Evolutionary conservation across 2,888 invertebrate species (phyloP).

Genomic region (Chloroclystis v-ata): DNA sequence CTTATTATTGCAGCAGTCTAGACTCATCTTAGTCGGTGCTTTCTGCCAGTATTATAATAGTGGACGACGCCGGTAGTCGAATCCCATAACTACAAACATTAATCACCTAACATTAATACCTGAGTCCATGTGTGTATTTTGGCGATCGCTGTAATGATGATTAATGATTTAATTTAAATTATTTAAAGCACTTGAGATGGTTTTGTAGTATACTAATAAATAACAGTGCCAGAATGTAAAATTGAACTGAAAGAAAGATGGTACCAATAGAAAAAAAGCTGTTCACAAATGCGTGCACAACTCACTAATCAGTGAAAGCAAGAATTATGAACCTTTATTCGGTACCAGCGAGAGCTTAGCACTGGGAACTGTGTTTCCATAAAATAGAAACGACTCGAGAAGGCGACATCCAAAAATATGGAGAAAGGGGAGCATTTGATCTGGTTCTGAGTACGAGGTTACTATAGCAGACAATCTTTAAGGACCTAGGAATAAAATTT

Average conservation of each 20-base stretch:
- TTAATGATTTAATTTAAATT: slow-evolving; percentile 43
- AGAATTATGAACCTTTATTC: too few species aligned
- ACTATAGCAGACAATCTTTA: too few species aligned
- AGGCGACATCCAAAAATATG: neutral
- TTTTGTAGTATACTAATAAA: neutral
- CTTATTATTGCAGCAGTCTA: slow-evolving; percentile 7
- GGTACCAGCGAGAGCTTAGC: too few species aligned
- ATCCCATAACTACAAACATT: slow-evolving; percentile 27
- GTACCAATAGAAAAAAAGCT: too few species aligned
- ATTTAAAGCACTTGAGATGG: slow-evolving; percentile 22
- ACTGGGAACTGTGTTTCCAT: too few species aligned
- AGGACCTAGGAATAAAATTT: too few species aligned
- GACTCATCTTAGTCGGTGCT: slow-evolving; percentile 13
- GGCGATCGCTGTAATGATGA: slow-evolving; percentile 42
- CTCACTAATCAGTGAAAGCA: too few species aligned
- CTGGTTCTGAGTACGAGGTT: too few species aligned
- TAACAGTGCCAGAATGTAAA: neutral
- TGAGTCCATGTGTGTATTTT: slow-evolving; percentile 27
- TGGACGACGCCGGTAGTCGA: slow-evolving; percentile 13
- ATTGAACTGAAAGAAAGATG: neutral
- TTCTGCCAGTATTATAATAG: slow-evolving; percentile 16
- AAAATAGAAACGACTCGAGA: too few species aligned
- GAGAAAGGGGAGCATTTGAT: too few species aligned
- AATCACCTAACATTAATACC: slow-evolving; percentile 26
- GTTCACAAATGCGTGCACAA: too few species aligned